Evolutionary conservation across 2,888 invertebrate species (phyloP).

Genomic region (Masnerella sp.): DNA sequence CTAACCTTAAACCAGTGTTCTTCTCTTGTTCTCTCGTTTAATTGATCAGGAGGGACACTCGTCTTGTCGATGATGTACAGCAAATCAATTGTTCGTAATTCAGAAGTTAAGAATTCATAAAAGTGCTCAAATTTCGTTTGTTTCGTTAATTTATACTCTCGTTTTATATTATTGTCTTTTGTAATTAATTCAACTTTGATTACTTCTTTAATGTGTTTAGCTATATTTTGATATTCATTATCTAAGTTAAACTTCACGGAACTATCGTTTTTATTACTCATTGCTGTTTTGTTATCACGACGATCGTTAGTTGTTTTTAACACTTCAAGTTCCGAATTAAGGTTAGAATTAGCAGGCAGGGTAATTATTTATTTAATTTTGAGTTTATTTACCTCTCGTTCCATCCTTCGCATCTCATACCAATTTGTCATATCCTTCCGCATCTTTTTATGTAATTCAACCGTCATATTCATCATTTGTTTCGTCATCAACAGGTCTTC

Average conservation of each 20-base stretch:
- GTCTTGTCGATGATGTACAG: neutral
- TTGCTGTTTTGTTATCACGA: neutral
- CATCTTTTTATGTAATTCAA: neutral
- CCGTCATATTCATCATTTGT: neutral
- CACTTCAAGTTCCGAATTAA: neutral
- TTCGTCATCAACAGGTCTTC: neutral
- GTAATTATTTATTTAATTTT: neutral
- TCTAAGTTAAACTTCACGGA: neutral
- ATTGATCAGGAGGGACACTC: neutral
- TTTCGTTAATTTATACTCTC: slow-evolving; percentile 50
- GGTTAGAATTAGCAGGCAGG: neutral
- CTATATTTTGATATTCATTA: neutral
- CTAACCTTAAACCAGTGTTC: slow-evolving; percentile 16
- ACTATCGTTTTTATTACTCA: neutral
- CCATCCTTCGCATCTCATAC: neutral
- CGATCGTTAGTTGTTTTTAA: neutral
- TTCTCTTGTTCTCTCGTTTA: slow-evolving; percentile 34
- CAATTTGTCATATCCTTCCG: neutral
- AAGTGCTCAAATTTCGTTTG: slow-evolving; percentile 54
- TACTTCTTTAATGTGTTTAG: neutral
- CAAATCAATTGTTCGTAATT: neutral
- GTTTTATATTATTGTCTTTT: slow-evolving; percentile 9
- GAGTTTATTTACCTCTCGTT: neutral
- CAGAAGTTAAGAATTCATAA: slow-evolving; percentile 43
- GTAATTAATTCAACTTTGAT: neutral